Base-by-base conservation (phyloP, 2,797 vertebrate species). In the Megaceryle alcyon region DNA sequence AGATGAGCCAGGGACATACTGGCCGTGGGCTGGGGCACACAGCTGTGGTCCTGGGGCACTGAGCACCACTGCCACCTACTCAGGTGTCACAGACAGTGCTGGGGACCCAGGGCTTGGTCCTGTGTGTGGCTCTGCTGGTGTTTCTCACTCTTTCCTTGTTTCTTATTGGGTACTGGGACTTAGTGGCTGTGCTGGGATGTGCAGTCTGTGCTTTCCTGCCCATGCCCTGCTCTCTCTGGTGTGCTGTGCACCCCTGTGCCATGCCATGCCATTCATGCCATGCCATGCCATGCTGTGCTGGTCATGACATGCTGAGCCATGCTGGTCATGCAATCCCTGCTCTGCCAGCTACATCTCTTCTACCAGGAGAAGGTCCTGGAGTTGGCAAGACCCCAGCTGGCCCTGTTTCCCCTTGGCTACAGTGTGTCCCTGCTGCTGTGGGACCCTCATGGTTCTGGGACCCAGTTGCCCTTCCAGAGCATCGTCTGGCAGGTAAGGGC, bases 401-500 rank as follows among this genome's bases (percentile, higher is more conserved):
- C 98, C 29, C 96, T 96, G 43, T 68, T 98, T 44, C 95, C 96
- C 56, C 94, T 35, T 29, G 98, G 99, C 56, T 98, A 97, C 94
- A 99, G 97, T 2, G 70, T 97, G 90, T 95, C 98, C 6, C 88
- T 99, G 94, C 89, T 99, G 93, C 96, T 98, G 69, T 98, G 96
- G 95, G 98, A 98, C 46, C 95, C 97, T 39, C 94, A 44, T 2
- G 80, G 82, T 14, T 65, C 95, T 22, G 96, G 96, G 75, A 96
- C 33, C 14, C 81, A 83, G 93, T 95, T 51, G 77, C 79, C 97
- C 21, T 94, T 97, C 51, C 97, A 96, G 26, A 92, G 96, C 64
- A 93, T 99, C 14, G 28, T 98, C 82, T 97, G 97, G 96, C 98
- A 98, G 98, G 99, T 99, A 94, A 97, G 93, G 63, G 26, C 39